Evolutionary conservation across 2,113 vertebrate genomes (phyloP).

Genomic region (Ammodytes marinus): DNA sequence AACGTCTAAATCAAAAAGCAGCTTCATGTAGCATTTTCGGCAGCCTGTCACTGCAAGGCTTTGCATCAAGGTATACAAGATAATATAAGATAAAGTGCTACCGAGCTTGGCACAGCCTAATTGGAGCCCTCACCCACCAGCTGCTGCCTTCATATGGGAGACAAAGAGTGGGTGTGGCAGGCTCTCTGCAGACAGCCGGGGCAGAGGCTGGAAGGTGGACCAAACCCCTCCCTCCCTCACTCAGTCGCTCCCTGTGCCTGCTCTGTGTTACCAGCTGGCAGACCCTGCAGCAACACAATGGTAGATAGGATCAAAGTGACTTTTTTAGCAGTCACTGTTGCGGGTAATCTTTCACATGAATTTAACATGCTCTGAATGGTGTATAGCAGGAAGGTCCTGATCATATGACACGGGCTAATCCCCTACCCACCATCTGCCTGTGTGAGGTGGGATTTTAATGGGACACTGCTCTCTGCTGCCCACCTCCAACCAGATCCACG

Average conservation of each 20-base stretch:
- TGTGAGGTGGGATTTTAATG: conserved; percentile 61
- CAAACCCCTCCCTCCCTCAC: conserved; percentile 28
- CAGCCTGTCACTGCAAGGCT: background rate
- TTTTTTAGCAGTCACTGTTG: conserved; percentile 75
- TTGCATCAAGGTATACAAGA: conserved; percentile 4
- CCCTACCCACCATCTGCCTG: conserved; percentile 79
- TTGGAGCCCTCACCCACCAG: conserved; percentile 73
- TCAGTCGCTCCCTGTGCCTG: conserved; percentile 25
- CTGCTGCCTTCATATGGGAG: conserved; percentile 73
- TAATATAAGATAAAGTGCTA: conserved; percentile 30
- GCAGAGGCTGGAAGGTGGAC: conserved; percentile 68
- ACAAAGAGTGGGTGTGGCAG: conserved; percentile 79
- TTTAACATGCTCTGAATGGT: conserved; percentile 73
- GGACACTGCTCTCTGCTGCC: conserved; percentile 37
- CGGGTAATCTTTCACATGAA: conserved; percentile 82
- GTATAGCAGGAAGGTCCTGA: conserved; percentile 71
- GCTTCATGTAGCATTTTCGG: background rate
- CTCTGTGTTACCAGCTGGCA: conserved; percentile 76
- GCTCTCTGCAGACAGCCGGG: conserved; percentile 61
- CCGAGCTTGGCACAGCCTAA: conserved; percentile 67
- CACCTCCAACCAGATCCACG: conserved; percentile 50
- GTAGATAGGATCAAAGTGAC: conserved; percentile 79
- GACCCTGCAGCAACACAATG: conserved; percentile 69
- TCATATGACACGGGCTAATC: conserved; percentile 80
- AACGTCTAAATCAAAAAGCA: background rate